phyloP scores from a whole-genome alignment of 2,888 invertebrate genomes.

The Ophion costatus region DNA sequence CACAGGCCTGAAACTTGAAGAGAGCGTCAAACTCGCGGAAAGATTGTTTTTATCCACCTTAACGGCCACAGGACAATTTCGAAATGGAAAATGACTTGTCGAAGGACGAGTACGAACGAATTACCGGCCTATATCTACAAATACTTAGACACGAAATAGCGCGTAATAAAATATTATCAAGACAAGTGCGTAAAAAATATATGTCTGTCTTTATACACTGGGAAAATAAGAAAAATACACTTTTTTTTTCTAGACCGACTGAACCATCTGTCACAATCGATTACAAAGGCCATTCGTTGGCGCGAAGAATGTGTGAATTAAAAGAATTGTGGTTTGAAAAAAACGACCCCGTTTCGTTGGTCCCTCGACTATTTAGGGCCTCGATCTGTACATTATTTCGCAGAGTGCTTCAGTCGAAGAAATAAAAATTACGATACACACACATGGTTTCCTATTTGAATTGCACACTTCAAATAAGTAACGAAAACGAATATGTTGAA shows the following conservation, averaged over 20 bases:
- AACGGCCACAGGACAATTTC: background rate
- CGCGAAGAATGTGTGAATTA: too few relatives aligned
- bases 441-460: too few relatives aligned
- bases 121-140: conserved; percentile 53
- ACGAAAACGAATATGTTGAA: too few relatives aligned
- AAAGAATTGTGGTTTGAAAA: too few relatives aligned
- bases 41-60: background rate
- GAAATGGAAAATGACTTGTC: conserved; percentile 10
- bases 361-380: too few relatives aligned
- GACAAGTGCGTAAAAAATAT: conserved; percentile 32
- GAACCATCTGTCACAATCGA: background rate
- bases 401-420: too few relatives aligned
- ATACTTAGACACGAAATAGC: conserved; percentile 26
- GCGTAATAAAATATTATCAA: conserved; percentile 30
- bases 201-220: conserved; percentile 10
- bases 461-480: too few relatives aligned
- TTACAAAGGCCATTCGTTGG: too few relatives aligned
- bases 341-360: too few relatives aligned
- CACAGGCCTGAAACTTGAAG: background rate
- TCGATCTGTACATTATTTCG: too few relatives aligned
- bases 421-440: too few relatives aligned
- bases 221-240: background rate
- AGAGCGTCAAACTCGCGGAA: background rate
- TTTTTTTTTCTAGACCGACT: background rate
- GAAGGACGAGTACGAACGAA: conserved; percentile 56